phyloP scores from a whole-genome alignment of 2,113 vertebrate genomes.

The Dicrurus megarhynchus region DNA sequence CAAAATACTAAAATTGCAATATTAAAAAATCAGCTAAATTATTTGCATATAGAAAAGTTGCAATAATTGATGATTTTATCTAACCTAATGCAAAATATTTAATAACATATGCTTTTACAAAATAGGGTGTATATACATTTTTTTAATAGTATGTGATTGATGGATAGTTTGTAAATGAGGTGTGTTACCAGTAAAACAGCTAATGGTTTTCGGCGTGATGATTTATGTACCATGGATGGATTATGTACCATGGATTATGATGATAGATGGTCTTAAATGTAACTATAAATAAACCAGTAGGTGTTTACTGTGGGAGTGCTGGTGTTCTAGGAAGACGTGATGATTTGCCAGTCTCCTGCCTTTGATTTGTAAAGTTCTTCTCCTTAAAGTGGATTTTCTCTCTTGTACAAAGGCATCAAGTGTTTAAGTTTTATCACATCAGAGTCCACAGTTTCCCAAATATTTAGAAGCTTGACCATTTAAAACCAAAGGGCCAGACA shows the following conservation, averaged over 20 bases:
- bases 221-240: conserved; percentile 56
- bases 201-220: conserved; percentile 47
- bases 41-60: conserved; percentile 18
- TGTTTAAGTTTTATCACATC: neutral
- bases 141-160: conserved; percentile 16
- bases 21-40: conserved; percentile 7
- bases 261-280: conserved; percentile 52
- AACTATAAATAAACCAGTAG: conserved; percentile 59
- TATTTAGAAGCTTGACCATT: neutral
- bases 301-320: conserved; percentile 27
- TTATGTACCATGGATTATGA: conserved; percentile 34
- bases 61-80: conserved; percentile 34
- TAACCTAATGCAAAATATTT: neutral
- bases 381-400: neutral
- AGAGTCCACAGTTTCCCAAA: neutral
- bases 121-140: neutral
- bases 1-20: conserved; percentile 7
- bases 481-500: neutral
- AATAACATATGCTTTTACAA: conserved; percentile 5
- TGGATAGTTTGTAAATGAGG: conserved; percentile 45
- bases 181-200: conserved; percentile 37
- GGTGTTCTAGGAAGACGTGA: neutral
- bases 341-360: neutral
- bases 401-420: neutral
- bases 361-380: neutral